A percentile compares a stretch with the other conserved stretches of the same genome.
Evolutionary conservation across 2,888 invertebrate genomes (phyloP).

Genomic region (Sarcophaga rosellei): DNA sequence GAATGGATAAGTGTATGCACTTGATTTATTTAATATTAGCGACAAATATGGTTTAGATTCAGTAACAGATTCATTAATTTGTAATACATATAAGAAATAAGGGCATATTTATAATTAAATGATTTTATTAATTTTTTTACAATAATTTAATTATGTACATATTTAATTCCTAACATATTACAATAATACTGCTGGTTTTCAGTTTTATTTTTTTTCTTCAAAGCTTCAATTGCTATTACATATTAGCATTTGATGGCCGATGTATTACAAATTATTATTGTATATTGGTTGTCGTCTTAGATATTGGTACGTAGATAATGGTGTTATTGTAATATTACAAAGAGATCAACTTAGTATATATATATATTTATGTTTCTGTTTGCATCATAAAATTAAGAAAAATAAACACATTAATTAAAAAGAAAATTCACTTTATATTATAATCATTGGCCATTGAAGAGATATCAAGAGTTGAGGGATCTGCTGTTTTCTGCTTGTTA

Average conservation of each 20-base stretch:
- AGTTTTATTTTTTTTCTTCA: no score
- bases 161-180: slow-evolving; percentile 58
- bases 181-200: slow-evolving; percentile 5
- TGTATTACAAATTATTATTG: neutral
- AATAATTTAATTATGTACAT: slow-evolving; percentile 64
- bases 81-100: neutral
- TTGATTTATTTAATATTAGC: slow-evolving; percentile 10
- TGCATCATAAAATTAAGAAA: slow-evolving; percentile 6
- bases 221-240: neutral
- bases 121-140: slow-evolving; percentile 62
- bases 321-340: slow-evolving; percentile 67
- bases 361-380: slow-evolving; percentile 30
- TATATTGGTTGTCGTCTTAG: neutral
- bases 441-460: slow-evolving; percentile 20
- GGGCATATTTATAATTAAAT: slow-evolving; percentile 33
- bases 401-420: neutral
- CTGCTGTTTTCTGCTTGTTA: neutral
- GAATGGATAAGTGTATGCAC: neutral
- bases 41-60: slow-evolving; percentile 26
- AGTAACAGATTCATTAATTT: neutral
- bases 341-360: slow-evolving; percentile 69
- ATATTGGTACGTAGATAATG: neutral
- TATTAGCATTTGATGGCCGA: neutral
- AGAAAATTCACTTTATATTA: slow-evolving; percentile 18
- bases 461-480: neutral